These are phyloP conservation scores for Mizuhopecten yessoensis DNA, from an alignment of 1,140 invertebrate genomes.

Conservation along the genomic window DNA sequence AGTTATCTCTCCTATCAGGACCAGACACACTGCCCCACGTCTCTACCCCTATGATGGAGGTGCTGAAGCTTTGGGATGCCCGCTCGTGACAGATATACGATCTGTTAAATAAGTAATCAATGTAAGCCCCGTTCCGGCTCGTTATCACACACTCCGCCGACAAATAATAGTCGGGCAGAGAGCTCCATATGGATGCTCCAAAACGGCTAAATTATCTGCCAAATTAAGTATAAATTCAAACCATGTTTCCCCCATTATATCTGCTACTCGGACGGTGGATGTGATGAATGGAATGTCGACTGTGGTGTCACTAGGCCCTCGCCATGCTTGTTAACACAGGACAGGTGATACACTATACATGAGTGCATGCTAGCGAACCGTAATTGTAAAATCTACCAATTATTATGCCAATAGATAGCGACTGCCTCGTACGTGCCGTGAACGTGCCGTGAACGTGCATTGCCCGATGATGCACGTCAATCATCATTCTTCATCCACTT, in stretches of 20 bases:
- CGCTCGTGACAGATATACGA: background rate
- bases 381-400: constrained; percentile 35
- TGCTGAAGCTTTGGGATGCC: background rate
- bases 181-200: background rate
- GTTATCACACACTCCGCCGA: background rate
- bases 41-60: background rate
- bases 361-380: constrained; percentile 14
- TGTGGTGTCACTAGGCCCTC: background rate
- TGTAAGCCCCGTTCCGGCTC: background rate
- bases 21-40: background rate
- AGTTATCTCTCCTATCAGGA: background rate
- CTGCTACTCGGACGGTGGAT: constrained; percentile 4
- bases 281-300: constrained; percentile 19
- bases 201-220: constrained; percentile 26
- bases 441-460: constrained; percentile 25
- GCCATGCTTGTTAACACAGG: background rate
- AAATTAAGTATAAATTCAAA: constrained; percentile 36
- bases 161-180: background rate
- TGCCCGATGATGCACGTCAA: background rate
- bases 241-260: background rate
- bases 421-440: constrained; percentile 22
- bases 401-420: background rate
- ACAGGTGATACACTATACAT: background rate
- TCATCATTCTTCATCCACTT: constrained; percentile 26
- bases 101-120: constrained; percentile 28